Percentiles rank a stretch among this genome's conserved stretches.
Conservation (phyloP, 1,140 invertebrate genomes). For the Lamellibrachia luymesi region DNA sequence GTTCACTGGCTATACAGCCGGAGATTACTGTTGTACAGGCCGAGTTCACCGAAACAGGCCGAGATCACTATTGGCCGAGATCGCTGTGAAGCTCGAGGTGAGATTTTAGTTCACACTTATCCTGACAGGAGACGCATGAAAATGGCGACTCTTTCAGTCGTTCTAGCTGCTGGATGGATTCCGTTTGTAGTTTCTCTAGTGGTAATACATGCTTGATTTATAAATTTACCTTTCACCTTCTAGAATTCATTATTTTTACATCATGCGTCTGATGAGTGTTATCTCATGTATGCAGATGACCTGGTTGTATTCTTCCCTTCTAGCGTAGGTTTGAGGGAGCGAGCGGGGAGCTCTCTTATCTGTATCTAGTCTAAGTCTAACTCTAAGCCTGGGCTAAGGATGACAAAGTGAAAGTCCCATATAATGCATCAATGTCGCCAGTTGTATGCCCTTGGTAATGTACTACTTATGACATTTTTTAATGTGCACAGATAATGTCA, state of each 20-base stretch:
- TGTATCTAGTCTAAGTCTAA: too few relatives aligned
- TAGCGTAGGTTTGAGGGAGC: too few relatives aligned
- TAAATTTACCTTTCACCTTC: constrained; percentile 16
- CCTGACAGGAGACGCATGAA: constrained; percentile 25
- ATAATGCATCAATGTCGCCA: too few relatives aligned
- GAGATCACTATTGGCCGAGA: background rate
- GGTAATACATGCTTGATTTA: constrained; percentile 35
- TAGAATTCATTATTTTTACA: background rate
- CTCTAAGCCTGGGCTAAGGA: too few relatives aligned
- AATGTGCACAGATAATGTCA: too few relatives aligned
- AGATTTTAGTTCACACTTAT: background rate
- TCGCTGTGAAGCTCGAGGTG: background rate
- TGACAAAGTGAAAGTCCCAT: too few relatives aligned
- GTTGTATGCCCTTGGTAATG: too few relatives aligned
- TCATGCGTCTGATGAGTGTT: background rate
- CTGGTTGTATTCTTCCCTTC: too few relatives aligned
- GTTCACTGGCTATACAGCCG: background rate
- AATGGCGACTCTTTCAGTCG: constrained; percentile 45
- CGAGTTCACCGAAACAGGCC: background rate
- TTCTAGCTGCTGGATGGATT: constrained; percentile 50
- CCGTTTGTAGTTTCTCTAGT: constrained; percentile 51
- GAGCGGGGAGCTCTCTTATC: too few relatives aligned
- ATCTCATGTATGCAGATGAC: background rate
- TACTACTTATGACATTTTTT: too few relatives aligned
- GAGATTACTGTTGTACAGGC: background rate